Evolutionary conservation across 2,888 invertebrate species (phyloP).

Genomic region (Caenorhabditis virilis): DNA sequence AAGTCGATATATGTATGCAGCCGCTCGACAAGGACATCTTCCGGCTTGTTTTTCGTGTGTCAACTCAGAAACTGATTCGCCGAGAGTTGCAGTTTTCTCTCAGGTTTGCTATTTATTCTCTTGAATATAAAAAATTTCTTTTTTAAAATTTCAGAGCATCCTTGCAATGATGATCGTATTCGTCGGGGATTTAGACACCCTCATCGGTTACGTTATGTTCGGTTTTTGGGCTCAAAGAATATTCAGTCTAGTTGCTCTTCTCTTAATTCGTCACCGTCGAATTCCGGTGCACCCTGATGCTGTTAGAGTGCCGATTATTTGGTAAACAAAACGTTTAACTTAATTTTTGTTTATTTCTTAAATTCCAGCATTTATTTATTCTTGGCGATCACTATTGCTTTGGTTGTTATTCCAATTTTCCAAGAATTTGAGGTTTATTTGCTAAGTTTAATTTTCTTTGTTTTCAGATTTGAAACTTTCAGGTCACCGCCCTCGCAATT

Average conservation of each 20-base stretch:
- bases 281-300: conserved; percentile 67
- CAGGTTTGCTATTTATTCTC: conserved; percentile 40
- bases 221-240: conserved; percentile 69
- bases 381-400: conserved; percentile 56
- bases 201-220: conserved; percentile 67
- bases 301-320: conserved; percentile 59
- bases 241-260: conserved; percentile 61
- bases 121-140: background rate
- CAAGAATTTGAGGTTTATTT: conserved; percentile 44
- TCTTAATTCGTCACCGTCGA: conserved; percentile 59
- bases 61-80: conserved; percentile 61
- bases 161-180: conserved; percentile 64
- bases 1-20: conserved; percentile 67
- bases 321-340: conserved; percentile 22
- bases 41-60: conserved; percentile 65
- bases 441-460: background rate
- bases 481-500: conserved; percentile 62
- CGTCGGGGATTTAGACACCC: conserved; percentile 63
- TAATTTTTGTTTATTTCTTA: no score
- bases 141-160: conserved; percentile 42
- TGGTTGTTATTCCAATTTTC: conserved; percentile 67
- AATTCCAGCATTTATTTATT: conserved; percentile 48
- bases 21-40: conserved; percentile 65
- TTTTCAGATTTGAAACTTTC: conserved; percentile 13
- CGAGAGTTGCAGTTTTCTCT: conserved; percentile 64